Evolutionary conservation across 2,888 invertebrate species (phyloP).

Genomic region (Eulithis prunata): DNA sequence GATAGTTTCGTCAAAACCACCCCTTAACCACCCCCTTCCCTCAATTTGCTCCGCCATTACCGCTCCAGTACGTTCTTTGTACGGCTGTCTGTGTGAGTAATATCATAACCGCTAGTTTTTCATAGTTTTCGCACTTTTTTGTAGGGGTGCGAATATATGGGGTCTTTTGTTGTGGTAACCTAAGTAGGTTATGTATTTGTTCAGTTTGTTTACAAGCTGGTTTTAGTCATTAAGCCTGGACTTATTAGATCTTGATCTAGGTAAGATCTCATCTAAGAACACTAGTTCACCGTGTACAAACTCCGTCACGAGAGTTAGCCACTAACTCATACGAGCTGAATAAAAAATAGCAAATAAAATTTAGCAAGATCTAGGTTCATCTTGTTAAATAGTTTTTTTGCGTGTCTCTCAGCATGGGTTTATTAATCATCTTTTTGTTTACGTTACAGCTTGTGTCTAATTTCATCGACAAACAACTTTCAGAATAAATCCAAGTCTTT

Average conservation of each 20-base stretch:
- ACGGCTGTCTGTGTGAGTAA: constrained; percentile 34
- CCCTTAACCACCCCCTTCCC: constrained; percentile 25
- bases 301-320: no score
- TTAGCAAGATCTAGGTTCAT: no score
- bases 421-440: neutral
- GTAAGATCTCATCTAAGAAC: no score
- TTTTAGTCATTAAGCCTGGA: no score
- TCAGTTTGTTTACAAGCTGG: neutral
- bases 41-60: constrained; percentile 37
- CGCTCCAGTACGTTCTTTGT: constrained; percentile 35
- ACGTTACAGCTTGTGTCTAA: constrained; percentile 24
- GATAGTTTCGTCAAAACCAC: constrained; percentile 10
- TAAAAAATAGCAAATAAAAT: no score
- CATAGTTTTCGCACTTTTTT: constrained; percentile 22
- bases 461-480: constrained; percentile 36
- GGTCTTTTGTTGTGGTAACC: constrained; percentile 23
- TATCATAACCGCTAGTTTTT: constrained; percentile 36
- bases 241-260: no score
- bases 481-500: constrained; percentile 35
- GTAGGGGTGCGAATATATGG: constrained; percentile 1
- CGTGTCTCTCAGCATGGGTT: no score
- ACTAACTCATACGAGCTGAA: no score
- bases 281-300: no score
- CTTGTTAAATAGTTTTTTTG: no score
- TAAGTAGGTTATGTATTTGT: neutral